A percentile compares a stretch with the other conserved stretches of the same genome.
Evolutionary conservation across 2,888 invertebrate genomes (phyloP).

Genomic region (Nycteola revayana): DNA sequence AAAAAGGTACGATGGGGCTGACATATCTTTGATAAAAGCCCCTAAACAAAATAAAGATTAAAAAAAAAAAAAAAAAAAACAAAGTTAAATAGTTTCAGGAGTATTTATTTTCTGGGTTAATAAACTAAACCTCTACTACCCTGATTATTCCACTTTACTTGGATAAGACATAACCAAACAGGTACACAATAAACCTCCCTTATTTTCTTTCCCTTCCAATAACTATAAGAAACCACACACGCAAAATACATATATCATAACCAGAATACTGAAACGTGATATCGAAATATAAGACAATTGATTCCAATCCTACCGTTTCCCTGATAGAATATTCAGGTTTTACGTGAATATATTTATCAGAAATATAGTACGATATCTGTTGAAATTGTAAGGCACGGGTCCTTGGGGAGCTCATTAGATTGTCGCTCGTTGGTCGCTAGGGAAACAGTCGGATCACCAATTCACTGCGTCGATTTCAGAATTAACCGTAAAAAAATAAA

Average conservation of each 20-base stretch:
- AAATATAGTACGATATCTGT: conserved; percentile 39
- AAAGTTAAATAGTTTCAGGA: too few species aligned
- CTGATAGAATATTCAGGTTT: conserved; percentile 37
- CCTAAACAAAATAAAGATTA: too few species aligned
- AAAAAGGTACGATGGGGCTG: too few species aligned
- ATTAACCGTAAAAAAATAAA: conserved; percentile 39
- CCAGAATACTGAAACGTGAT: conserved; percentile 22
- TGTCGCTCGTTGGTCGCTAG: conserved; percentile 39
- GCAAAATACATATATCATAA: conserved; percentile 21
- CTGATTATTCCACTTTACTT: too few species aligned
- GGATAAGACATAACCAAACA: too few species aligned
- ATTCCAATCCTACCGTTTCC: conserved; percentile 28
- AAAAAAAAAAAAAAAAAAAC: too few species aligned
- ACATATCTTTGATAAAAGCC: too few species aligned
- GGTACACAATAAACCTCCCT: too few species aligned
- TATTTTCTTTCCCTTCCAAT: background rate
- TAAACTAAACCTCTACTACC: too few species aligned
- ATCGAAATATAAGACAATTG: conserved; percentile 36
- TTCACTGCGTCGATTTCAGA: conserved; percentile 46
- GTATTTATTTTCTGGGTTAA: too few species aligned
- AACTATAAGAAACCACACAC: conserved; percentile 8
- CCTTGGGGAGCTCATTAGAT: conserved; percentile 59
- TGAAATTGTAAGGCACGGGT: conserved; percentile 44
- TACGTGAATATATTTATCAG: conserved; percentile 34
- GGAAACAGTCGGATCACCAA: conserved; percentile 40